Percentiles rank a stretch among this genome's conserved stretches.
phyloP scores from a whole-genome alignment of 2,888 invertebrate genomes.

The Mycalesis mineus region DNA sequence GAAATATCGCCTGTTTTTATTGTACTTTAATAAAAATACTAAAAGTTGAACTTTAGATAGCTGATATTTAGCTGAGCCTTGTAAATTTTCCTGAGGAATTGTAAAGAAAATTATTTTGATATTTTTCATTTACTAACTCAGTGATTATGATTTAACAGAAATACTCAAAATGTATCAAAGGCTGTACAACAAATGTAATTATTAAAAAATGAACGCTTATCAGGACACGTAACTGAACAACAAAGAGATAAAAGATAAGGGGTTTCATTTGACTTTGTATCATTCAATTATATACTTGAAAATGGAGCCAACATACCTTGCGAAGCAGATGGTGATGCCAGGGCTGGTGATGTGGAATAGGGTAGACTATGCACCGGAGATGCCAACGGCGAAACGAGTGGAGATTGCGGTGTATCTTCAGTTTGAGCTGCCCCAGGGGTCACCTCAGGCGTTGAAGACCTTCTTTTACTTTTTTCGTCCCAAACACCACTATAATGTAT shows the following conservation, averaged over 20 bases:
- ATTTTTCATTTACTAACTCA: too few species aligned
- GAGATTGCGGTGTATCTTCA: conserved; percentile 51
- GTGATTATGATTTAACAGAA: too few species aligned
- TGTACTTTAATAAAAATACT: neutral
- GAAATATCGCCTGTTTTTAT: neutral
- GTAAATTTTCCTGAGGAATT: too few species aligned
- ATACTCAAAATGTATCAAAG: too few species aligned
- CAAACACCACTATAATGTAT: conserved; percentile 56
- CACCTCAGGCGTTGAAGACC: conserved; percentile 66
- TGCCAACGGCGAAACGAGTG: conserved; percentile 56
- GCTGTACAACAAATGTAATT: neutral
- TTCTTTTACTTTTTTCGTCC: conserved; percentile 60
- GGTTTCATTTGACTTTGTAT: neutral
- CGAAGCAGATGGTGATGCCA: conserved; percentile 51
- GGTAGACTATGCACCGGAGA: conserved; percentile 59
- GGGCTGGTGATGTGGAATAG: conserved; percentile 47
- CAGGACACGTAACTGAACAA: conserved; percentile 8
- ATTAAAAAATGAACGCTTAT: conserved; percentile 1
- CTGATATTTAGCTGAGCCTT: too few species aligned
- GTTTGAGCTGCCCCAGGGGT: conserved; percentile 45
- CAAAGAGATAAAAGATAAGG: conserved; percentile 13
- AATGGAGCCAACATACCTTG: conserved; percentile 48
- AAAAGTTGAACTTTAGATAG: too few species aligned
- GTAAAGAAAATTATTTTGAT: too few species aligned
- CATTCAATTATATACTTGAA: neutral